Evolutionary conservation across 2,113 vertebrate genomes (phyloP).

Genomic region (Passer domesticus): DNA sequence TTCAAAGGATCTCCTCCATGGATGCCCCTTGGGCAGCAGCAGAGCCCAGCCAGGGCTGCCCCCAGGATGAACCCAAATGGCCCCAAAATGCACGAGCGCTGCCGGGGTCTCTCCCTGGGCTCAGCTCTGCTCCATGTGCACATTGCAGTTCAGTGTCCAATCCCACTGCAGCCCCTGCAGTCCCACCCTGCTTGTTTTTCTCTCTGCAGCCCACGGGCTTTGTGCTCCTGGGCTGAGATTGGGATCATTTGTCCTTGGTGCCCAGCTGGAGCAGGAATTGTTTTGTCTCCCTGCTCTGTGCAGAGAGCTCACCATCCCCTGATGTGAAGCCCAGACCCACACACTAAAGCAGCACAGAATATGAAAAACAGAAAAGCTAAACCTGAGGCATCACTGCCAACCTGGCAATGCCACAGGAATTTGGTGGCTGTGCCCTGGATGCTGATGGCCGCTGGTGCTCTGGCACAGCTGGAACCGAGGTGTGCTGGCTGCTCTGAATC

Average conservation of each 20-base stretch:
- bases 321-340: background rate
- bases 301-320: background rate
- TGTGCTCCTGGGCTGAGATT: background rate
- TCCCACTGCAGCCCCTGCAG: background rate
- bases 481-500: background rate
- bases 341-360: background rate
- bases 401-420: background rate
- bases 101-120: background rate
- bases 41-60: background rate
- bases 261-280: background rate
- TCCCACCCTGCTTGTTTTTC: background rate
- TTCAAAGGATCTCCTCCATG: background rate
- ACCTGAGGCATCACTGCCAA: background rate
- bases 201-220: background rate
- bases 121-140: background rate
- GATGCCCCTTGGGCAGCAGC: background rate
- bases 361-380: fast-evolving
- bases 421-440: background rate
- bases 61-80: background rate
- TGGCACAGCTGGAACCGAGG: fast-evolving
- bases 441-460: fast-evolving
- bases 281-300: background rate
- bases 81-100: background rate
- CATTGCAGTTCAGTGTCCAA: background rate
- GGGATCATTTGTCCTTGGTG: background rate